These are phyloP conservation scores for Nothoprocta pentlandii DNA, from an alignment of 2,113 vertebrate genomes.

Conservation along the genomic window DNA sequence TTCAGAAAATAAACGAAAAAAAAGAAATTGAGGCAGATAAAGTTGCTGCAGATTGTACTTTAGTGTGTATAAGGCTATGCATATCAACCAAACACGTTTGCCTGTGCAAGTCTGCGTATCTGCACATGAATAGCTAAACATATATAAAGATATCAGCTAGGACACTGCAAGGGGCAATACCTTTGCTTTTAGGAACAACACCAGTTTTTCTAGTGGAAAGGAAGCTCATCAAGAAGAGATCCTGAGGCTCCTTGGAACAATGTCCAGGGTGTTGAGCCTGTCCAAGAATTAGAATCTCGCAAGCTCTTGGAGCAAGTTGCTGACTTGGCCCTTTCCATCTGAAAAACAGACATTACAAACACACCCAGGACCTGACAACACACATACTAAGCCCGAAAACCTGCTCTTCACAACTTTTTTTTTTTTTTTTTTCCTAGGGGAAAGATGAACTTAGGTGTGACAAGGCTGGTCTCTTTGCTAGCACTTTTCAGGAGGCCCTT, in stretches of 20 bases:
- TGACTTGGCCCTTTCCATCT: neutral
- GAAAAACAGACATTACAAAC: neutral
- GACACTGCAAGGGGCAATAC: neutral
- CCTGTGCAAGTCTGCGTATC: too few relatives aligned
- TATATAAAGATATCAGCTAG: neutral
- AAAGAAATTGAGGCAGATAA: neutral
- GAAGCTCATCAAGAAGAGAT: neutral
- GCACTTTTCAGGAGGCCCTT: neutral
- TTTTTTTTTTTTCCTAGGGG: neutral
- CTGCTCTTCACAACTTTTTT: neutral
- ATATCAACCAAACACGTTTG: neutral
- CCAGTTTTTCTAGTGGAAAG: neutral
- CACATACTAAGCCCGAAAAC: accelerated
- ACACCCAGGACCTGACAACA: neutral
- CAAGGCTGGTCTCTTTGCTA: neutral
- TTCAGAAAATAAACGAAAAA: neutral
- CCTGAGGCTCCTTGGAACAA: neutral
- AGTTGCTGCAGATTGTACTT: neutral
- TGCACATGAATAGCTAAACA: neutral
- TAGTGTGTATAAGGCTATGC: neutral
- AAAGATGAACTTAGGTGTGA: neutral
- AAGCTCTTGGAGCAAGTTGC: neutral
- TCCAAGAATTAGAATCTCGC: neutral
- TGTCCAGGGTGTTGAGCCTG: neutral
- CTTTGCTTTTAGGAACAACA: neutral